Evolutionary conservation across 2,888 invertebrate genomes (phyloP).

Genomic region (Eurytoma adleriae): DNA sequence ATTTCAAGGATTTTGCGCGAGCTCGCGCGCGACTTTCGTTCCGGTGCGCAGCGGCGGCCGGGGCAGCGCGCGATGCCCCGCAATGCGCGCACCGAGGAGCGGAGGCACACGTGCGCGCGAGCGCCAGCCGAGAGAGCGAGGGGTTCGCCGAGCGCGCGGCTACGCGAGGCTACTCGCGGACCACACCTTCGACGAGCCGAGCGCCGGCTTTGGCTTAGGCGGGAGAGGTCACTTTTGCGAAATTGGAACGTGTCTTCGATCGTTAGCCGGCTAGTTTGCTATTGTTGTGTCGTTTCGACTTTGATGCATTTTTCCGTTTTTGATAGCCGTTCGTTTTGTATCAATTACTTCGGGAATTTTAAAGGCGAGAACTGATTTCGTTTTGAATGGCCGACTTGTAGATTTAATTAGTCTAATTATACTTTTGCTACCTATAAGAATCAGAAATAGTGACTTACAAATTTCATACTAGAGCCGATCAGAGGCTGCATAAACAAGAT

Average conservation of each 20-base stretch:
- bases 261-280: not conserved
- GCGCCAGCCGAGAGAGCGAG: too few relatives aligned
- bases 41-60: conserved; percentile 58
- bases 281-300: not conserved
- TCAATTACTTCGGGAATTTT: too few relatives aligned
- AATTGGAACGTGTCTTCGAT: conserved; percentile 7
- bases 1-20: conserved; percentile 67
- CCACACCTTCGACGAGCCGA: conserved; percentile 18
- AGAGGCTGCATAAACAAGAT: too few relatives aligned
- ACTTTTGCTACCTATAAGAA: too few relatives aligned
- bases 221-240: conserved; percentile 3
- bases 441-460: too few relatives aligned
- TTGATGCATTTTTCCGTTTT: not conserved
- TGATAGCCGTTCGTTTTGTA: too few relatives aligned
- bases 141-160: not conserved
- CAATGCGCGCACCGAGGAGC: not conserved
- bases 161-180: not conserved
- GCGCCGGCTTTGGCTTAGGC: not conserved
- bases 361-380: too few relatives aligned
- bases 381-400: too few relatives aligned
- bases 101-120: conserved; percentile 3
- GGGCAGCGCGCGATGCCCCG: conserved; percentile 11
- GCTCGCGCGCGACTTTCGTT: conserved; percentile 67
- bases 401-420: too few relatives aligned
- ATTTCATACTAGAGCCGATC: too few relatives aligned